Conservation (phyloP, 2,888 invertebrate species). For the Ophion ellenae region DNA sequence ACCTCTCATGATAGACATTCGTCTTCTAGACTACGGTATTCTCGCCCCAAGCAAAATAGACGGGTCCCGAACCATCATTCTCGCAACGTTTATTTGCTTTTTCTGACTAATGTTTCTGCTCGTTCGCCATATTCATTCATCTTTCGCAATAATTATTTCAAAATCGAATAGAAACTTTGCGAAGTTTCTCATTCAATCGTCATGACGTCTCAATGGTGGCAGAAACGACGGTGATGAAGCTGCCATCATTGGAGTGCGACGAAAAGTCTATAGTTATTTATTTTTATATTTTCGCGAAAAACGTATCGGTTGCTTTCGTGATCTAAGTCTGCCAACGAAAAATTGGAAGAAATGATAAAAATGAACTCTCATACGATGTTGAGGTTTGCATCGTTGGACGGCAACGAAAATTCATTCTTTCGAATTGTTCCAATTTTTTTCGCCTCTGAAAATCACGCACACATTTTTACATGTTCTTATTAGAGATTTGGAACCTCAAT, state of each 20-base stretch:
- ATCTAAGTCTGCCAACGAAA: too few relatives aligned
- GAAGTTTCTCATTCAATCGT: neutral
- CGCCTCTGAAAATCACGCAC: too few relatives aligned
- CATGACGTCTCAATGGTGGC: neutral
- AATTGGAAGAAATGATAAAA: too few relatives aligned
- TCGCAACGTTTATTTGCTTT: slow-evolving; percentile 1
- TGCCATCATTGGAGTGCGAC: neutral
- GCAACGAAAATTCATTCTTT: too few relatives aligned
- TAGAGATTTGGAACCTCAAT: too few relatives aligned
- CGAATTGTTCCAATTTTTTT: too few relatives aligned
- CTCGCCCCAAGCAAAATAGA: slow-evolving; percentile 3
- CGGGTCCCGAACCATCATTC: neutral
- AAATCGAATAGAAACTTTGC: neutral
- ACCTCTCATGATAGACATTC: slow-evolving; percentile 43
- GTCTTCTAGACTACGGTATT: slow-evolving; percentile 45
- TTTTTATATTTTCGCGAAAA: neutral
- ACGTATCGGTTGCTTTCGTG: too few relatives aligned
- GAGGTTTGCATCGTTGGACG: too few relatives aligned
- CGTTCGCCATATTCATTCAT: slow-evolving; percentile 1
- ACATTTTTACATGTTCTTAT: too few relatives aligned
- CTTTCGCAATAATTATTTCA: neutral
- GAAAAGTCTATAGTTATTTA: neutral
- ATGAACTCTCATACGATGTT: too few relatives aligned
- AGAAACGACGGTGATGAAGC: neutral
- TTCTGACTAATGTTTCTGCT: neutral